Evolutionary conservation across 2,888 invertebrate genomes (phyloP), one percentile per base, ranked within the genome.

Genomic region (Digitonthophagus gazella): DNA sequence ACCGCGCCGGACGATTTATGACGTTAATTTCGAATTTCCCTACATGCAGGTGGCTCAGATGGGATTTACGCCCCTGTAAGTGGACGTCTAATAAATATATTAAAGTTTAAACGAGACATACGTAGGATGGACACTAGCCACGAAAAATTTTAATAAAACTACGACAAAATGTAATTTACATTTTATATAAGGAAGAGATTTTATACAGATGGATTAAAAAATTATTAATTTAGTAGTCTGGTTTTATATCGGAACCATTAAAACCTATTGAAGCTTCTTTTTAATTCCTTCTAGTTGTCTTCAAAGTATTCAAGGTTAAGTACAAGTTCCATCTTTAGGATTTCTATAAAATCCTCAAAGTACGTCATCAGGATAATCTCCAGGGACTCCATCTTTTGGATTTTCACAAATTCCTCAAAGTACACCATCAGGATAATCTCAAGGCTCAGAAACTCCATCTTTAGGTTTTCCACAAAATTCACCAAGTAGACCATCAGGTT

Each of bases 1-100:
- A 44, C 61, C 15, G 18, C 61, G 18, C 61, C 20, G 18, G 20
- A 57, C 15, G 61, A 61, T 61, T 61, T 61, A 61, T 61, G 61
- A 61, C 61, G 20, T 61, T 61, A 61, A 61, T 61, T 61, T 61
- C 18, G 61, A 20, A 61, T 61, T 61, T 61, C 61, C 61, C 61
- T 61, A 61, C 61, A 14, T 8, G 18, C 11, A 61, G 61, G 20
- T 61, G 18, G 19, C 8, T 19, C 18, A n/a, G 19, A 19, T 14
- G 19, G 61, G 20, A 61, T 18, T 61, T 61, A 61, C 61, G 61
- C 11, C 8, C 6, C 18, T 18, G 61, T 61, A 61, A 61, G 18
- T 20, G 61, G 18, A 61, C 20, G n/a, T 20, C 18, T 61, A 61
- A 61, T 61, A 61, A 61, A 61, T 61, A 61, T 20, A 61, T 61